Conservation (phyloP, 2,113 vertebrate genomes). For the Alethe diademata region DNA sequence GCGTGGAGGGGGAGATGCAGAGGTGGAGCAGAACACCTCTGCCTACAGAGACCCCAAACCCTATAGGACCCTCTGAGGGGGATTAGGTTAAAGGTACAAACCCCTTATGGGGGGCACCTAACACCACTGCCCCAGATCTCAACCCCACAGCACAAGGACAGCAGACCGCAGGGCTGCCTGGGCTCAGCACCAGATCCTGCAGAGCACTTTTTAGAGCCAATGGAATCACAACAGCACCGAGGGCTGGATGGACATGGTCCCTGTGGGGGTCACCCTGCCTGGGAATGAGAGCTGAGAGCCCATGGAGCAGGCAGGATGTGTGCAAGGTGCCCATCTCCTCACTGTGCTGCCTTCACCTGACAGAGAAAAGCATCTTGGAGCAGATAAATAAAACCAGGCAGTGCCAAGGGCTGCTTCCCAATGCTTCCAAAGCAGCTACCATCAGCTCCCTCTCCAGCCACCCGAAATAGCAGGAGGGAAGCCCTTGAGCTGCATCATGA, state of each 20-base stretch:
- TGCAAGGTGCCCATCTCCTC: neutral
- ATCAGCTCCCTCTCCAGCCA: neutral
- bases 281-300: neutral
- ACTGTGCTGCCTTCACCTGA: accelerated
- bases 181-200: neutral
- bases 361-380: neutral
- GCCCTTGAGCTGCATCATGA: conserved; percentile 35
- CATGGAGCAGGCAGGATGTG: accelerated
- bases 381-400: neutral
- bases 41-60: neutral
- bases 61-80: accelerated
- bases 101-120: neutral
- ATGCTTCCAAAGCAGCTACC: neutral
- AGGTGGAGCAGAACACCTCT: neutral
- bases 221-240: accelerated
- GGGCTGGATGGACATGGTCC: accelerated
- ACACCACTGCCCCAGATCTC: neutral
- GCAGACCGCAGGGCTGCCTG: accelerated
- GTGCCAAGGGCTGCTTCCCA: accelerated
- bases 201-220: accelerated
- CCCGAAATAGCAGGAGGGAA: neutral
- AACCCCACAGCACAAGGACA: neutral
- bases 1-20: accelerated
- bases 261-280: neutral
- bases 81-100: neutral